phyloP scores from a whole-genome alignment of 2,888 invertebrate genomes.

The Meteorus cinctellus region DNA sequence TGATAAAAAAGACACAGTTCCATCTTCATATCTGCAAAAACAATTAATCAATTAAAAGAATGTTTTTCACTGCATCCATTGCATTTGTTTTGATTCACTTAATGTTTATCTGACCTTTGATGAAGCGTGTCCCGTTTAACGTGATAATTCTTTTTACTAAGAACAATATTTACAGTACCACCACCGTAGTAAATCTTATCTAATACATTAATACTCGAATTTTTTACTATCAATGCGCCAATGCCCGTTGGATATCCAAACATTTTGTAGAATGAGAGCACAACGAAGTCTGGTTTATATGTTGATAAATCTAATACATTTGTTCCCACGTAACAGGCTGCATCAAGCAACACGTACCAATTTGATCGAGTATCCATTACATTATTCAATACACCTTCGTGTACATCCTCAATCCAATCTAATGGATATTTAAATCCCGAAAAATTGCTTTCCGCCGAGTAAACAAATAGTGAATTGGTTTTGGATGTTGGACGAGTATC shows the following conservation, averaged over 20 bases:
- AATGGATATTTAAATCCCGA: slow-evolving; percentile 93
- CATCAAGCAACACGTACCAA: slow-evolving; percentile 89
- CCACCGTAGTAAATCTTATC: slow-evolving; percentile 91
- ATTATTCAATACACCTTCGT: slow-evolving; percentile 77
- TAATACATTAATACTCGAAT: slow-evolving; percentile 77
- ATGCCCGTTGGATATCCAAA: slow-evolving; percentile 97
- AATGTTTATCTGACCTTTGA: slow-evolving; percentile 78
- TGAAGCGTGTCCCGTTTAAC: slow-evolving; percentile 80
- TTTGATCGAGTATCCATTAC: slow-evolving; percentile 72
- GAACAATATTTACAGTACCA: slow-evolving; percentile 91
- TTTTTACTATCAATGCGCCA: slow-evolving; percentile 89
- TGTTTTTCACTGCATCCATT: neutral
- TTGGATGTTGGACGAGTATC: slow-evolving; percentile 15
- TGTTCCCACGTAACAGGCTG: slow-evolving; percentile 87
- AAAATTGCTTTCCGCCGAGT: slow-evolving; percentile 96
- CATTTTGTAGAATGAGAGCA: slow-evolving; percentile 96
- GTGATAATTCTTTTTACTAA: slow-evolving; percentile 83
- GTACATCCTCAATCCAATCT: slow-evolving; percentile 79
- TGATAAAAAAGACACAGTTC: slow-evolving; percentile 90
- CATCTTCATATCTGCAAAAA: slow-evolving; percentile 90
- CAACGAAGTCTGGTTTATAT: slow-evolving; percentile 90
- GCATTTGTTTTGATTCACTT: slow-evolving; percentile 14
- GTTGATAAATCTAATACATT: slow-evolving; percentile 83
- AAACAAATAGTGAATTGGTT: slow-evolving; percentile 82
- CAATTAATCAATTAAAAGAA: slow-evolving; percentile 33